These are phyloP conservation scores for Coelopa pilipes DNA, from an alignment of 2,888 invertebrate genomes.

Conservation along the genomic window DNA sequence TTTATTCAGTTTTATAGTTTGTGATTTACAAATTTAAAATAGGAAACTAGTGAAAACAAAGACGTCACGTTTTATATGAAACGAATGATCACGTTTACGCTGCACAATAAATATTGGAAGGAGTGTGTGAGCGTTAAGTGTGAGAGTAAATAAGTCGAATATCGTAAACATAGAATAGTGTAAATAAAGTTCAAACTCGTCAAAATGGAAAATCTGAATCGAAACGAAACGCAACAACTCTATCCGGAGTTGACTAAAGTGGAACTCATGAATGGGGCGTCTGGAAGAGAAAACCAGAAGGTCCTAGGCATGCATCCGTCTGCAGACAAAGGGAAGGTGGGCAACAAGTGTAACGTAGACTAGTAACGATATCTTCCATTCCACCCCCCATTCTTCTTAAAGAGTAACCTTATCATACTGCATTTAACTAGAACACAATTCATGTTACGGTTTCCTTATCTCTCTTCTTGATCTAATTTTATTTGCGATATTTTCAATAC, in stretches of 20 bases:
- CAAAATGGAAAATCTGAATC: constrained; percentile 10
- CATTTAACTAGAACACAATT: too few species aligned
- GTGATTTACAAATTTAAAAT: background rate
- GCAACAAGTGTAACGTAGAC: background rate
- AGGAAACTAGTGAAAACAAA: background rate
- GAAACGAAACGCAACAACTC: constrained; percentile 46
- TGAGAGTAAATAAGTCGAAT: background rate
- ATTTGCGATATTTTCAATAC: too few species aligned
- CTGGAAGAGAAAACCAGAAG: background rate
- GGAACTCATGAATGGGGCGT: background rate
- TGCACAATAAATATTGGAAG: background rate
- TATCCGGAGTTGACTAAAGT: constrained; percentile 29
- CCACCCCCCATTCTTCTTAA: too few species aligned
- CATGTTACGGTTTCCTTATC: too few species aligned
- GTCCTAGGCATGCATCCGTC: too few species aligned
- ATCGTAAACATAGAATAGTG: constrained; percentile 6
- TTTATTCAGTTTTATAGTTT: too few species aligned
- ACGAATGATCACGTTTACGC: background rate
- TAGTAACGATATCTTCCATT: too few species aligned
- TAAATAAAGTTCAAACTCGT: background rate
- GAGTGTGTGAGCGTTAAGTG: too few species aligned
- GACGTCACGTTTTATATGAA: background rate
- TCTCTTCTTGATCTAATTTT: too few species aligned
- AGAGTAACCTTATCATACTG: too few species aligned
- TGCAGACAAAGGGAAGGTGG: background rate